These are phyloP conservation scores for Trematomus loennbergii DNA, from an alignment of 2,113 vertebrate genomes.

Conservation along the genomic window DNA sequence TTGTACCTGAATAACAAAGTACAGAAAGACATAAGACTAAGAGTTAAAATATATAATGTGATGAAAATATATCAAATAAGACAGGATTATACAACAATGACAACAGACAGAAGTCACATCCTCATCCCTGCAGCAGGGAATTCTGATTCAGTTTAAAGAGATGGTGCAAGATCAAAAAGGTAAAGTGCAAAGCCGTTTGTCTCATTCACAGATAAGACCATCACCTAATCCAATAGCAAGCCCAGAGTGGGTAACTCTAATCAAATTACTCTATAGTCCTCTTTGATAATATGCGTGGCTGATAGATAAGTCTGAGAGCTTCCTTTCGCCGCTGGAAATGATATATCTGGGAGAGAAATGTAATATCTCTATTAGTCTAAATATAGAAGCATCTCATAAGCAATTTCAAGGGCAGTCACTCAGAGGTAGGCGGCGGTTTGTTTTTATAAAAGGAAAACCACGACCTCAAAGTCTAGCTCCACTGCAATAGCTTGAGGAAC, in stretches of 20 bases:
- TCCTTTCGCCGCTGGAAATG: conserved; percentile 68
- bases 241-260: conserved; percentile 66
- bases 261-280: conserved; percentile 71
- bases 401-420: conserved; percentile 77
- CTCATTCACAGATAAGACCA: conserved; percentile 73
- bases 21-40: conserved; percentile 8
- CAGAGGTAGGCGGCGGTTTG: conserved; percentile 52
- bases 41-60: neutral
- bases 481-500: conserved; percentile 38
- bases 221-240: conserved; percentile 70
- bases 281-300: conserved; percentile 66
- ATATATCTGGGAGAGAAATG: conserved; percentile 61
- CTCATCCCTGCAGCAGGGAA: neutral
- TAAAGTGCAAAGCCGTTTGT: conserved; percentile 71
- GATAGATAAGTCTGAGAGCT: conserved; percentile 69
- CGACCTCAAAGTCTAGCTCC: conserved; percentile 26
- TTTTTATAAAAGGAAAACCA: conserved; percentile 54
- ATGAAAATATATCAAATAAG: conserved; percentile 13
- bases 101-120: conserved; percentile 9
- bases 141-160: conserved; percentile 34
- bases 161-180: conserved; percentile 49
- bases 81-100: neutral
- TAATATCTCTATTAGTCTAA: conserved; percentile 70
- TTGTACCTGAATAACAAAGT: conserved; percentile 88
- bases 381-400: conserved; percentile 74